Evolutionary conservation across 2,113 vertebrate species (phyloP), one percentile per base, ranked within the genome.

Genomic region (Aythya baeri): DNA sequence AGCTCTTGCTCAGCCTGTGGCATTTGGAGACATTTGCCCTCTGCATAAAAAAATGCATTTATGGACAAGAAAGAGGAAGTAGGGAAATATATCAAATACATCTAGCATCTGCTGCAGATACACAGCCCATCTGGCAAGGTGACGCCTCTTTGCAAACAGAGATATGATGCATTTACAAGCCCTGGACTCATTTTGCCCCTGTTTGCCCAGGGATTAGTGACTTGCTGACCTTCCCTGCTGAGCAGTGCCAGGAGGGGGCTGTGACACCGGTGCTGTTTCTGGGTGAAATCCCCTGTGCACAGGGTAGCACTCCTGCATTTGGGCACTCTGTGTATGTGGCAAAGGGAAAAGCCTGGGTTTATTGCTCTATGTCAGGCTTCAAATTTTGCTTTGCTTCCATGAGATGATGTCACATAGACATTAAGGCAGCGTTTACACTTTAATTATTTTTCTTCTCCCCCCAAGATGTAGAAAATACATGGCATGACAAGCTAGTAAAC

Each of bases 221-320:
- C n/a, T 79, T 2, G 32, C 10, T 11, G 80, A 72, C 68, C 49
- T 75, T 75, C 88, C 43, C 80, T 43, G 38, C 62, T 23, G 72
- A 38, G 66, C 71, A 36, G 61, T 0, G 10, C 62, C 8, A 27
- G 46, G 57, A 82, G 11, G 71, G 43, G 31, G 67, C 62, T 75
- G 6, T 0, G 0, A 27, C 54, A 11, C n/a, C 26, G 1, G 5
- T 5, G 41, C 58, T 59, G 29, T 13, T 3, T 2, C 11, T 23
- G 75, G 36, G 52, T n/a, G 31, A 88, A 27, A 85, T 31, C 13
- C 38, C 20, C 21, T 13, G 21, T 27, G 20, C 4, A 0, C 1
- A 0, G 55, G 25, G 25, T 41, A 74, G 11, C 1, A 5, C 36
- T 29, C 26, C 0, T 13, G 68, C n/a, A 8, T 32, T 7, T 59